phyloP scores from a whole-genome alignment of 35 echinoderm and acorn worm genomes.

The Apostichopus japonicus region DNA sequence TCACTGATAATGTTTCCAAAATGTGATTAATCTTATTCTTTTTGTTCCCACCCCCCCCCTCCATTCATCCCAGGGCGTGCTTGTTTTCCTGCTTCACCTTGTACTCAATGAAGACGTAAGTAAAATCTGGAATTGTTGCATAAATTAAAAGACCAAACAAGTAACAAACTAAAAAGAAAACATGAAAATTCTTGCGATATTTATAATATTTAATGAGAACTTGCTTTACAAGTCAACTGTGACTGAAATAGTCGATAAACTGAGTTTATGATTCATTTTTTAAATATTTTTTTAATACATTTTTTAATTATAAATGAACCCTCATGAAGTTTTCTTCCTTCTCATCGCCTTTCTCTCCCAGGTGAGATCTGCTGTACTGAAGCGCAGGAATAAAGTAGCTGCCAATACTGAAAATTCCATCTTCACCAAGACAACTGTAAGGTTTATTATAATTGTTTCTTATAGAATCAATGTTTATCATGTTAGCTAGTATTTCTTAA shows the following conservation, averaged over 20 bases:
- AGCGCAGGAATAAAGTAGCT: constrained; percentile 39
- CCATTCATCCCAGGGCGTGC: constrained; percentile 47
- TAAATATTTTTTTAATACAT: no score
- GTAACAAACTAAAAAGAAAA: no score
- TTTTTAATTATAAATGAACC: not conserved
- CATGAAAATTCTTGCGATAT: no score
- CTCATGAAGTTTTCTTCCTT: not conserved
- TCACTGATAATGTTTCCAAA: no score
- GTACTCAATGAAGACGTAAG: constrained; percentile 78
- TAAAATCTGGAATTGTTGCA: not conserved
- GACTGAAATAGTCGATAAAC: not conserved
- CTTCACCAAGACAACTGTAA: constrained; percentile 28
- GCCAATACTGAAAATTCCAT: constrained; percentile 38
- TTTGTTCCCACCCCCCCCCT: not conserved
- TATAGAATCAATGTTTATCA: no score
- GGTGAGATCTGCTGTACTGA: constrained; percentile 33
- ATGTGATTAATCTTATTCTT: no score
- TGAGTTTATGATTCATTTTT: not conserved
- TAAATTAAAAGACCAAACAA: no score
- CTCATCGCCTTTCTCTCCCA: not conserved
- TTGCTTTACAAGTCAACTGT: not conserved
- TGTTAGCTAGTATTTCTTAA: no score
- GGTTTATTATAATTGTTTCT: no score
- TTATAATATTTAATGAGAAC: not conserved
- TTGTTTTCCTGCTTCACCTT: constrained; percentile 65